Evolutionary conservation across 2,797 vertebrate species (phyloP).

Genomic region (Acanthiza pusilla): DNA sequence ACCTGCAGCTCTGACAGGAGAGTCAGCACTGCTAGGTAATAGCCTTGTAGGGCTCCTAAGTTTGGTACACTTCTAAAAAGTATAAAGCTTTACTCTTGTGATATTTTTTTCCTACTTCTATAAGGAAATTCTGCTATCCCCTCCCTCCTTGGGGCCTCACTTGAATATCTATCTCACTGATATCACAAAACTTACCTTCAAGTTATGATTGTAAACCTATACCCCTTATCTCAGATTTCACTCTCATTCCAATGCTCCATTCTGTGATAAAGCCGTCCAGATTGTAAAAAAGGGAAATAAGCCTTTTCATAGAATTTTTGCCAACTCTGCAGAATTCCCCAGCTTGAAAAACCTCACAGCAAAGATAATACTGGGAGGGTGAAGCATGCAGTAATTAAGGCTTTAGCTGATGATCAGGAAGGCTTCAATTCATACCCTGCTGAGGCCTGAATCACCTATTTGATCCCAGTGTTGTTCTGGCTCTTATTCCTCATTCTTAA

Average conservation of each 20-base stretch:
- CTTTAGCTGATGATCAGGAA: not conserved
- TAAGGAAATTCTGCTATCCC: not conserved
- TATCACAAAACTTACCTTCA: not conserved
- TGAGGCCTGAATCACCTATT: not conserved
- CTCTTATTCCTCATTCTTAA: conserved; percentile 1
- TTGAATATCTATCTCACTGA: not conserved
- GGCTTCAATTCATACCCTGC: not conserved
- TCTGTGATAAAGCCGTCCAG: not conserved
- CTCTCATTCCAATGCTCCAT: not conserved
- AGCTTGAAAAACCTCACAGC: not conserved
- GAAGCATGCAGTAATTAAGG: not conserved
- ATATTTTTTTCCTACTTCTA: not conserved
- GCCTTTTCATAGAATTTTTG: not conserved
- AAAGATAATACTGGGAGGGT: not conserved
- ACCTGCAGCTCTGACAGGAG: not conserved
- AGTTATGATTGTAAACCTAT: not conserved
- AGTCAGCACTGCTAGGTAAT: not conserved
- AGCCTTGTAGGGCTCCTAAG: not conserved
- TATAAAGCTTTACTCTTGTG: not conserved
- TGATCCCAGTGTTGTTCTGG: not conserved
- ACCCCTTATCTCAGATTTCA: not conserved
- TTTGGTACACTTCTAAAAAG: not conserved
- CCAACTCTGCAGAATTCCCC: not conserved
- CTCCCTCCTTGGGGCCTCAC: not conserved
- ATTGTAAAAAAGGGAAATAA: not conserved